Base-by-base conservation (phyloP, 2,797 vertebrate species). In the Squalus acanthias region DNA sequence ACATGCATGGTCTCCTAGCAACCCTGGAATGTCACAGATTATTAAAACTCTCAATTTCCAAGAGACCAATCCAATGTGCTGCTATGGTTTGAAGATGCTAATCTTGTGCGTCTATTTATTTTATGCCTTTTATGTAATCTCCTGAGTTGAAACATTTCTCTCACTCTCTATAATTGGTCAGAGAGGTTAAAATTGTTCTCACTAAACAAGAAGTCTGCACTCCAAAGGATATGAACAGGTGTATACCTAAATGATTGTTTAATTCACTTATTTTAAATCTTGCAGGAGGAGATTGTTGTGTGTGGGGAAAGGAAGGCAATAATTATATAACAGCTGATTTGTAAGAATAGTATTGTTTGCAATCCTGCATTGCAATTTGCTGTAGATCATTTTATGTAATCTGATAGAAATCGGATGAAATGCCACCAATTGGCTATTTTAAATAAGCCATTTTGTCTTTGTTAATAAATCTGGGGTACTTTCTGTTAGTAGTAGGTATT, bases 41-140 rank as follows among this genome's bases (percentile, higher is more conserved):
- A 95, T 72, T 95, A 74, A 33, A 95, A 53, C 69, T n/a, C 70
- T 95, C 70, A 60, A 95, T 95, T 57, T 95, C 50, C 13, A 74
- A 74, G 94, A 76, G 89, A 92, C 89, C 60, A 17, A n/a, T 60
- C 10, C 89, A 92, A 63, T 63, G 63, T n/a, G 26, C 29, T 92
- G 89, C 60, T 92, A 5, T 92, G 89, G 33, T 63, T 65, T 65
- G 89, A 92, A 92, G 63, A 92, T 65, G 89, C 60, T 92, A n/a
- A 92, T 92, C 89, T 92, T 92, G 13, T 63, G 6, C 26, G 7
- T 20, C 89, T 63, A 65, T 60, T 65, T 63, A 13, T 92, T 92
- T 92, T 33, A 88, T 29, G 60, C 33, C 89, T 92, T 60, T 85
- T 65, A 63, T 65, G 89, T 65, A 65, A 65, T 65, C 88, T 91